Conservation (phyloP, 2,113 vertebrate species). For the Limnothrissa miodon region DNA sequence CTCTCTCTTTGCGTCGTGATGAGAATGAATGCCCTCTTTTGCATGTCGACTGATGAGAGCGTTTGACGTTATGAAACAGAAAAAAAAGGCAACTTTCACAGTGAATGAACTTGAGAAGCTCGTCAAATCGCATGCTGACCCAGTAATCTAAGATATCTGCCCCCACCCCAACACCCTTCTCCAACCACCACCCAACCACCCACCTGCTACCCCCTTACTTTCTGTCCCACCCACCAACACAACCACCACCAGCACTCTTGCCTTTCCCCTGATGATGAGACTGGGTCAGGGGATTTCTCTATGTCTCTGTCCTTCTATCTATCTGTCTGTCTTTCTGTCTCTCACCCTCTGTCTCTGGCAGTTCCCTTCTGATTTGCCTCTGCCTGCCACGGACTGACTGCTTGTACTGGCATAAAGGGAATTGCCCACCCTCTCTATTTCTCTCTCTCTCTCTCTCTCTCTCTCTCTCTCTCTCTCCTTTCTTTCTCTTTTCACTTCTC, state of each 20-base stretch:
- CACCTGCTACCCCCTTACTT: slow-evolving; percentile 25
- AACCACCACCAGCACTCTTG: slow-evolving; percentile 39
- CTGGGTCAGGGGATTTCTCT: slow-evolving; percentile 56
- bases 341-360: slow-evolving; percentile 51
- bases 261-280: not conserved
- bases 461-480: too few species aligned
- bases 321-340: slow-evolving; percentile 52
- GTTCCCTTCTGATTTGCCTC: slow-evolving; percentile 68
- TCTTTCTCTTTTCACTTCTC: too few species aligned
- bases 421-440: slow-evolving; percentile 55
- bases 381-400: slow-evolving; percentile 68
- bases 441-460: not conserved
- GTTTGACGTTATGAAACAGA: slow-evolving; percentile 34
- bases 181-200: not conserved
- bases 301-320: slow-evolving; percentile 29
- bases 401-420: slow-evolving; percentile 72
- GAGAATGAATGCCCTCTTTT: slow-evolving; percentile 64
- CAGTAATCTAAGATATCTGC: slow-evolving; percentile 42
- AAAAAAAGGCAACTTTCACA: slow-evolving; percentile 58
- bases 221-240: slow-evolving; percentile 58
- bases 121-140: slow-evolving; percentile 85
- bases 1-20: slow-evolving; percentile 27
- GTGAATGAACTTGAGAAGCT: slow-evolving; percentile 77
- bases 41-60: slow-evolving; percentile 67
- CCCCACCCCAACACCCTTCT: slow-evolving; percentile 18